phyloP scores from a whole-genome alignment of 1,140 invertebrate species.

The Diachasma alloeum region DNA sequence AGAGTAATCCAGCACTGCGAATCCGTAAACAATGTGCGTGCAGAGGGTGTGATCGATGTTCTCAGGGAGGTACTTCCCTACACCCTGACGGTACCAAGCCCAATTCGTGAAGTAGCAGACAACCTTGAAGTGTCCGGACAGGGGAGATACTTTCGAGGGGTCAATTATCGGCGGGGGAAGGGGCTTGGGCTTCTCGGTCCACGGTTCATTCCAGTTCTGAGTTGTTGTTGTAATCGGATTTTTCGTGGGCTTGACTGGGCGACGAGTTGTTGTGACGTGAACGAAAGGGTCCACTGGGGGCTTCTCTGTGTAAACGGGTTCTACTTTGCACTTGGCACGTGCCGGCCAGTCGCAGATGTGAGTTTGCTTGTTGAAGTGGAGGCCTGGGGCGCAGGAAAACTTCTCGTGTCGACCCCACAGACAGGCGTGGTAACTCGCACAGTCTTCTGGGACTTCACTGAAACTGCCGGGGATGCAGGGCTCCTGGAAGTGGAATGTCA shows the following conservation, averaged over 20 bases:
- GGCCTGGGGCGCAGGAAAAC: constrained; percentile 75
- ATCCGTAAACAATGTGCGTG: constrained; percentile 92
- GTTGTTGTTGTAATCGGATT: constrained; percentile 44
- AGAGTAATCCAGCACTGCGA: constrained; percentile 84
- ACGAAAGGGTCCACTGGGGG: background rate
- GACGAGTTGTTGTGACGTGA: constrained; percentile 41
- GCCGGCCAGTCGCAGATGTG: constrained; percentile 82
- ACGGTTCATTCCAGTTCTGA: constrained; percentile 34
- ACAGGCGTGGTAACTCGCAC: constrained; percentile 78
- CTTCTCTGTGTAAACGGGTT: constrained; percentile 26
- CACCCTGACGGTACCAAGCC: constrained; percentile 88
- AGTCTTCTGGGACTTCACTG: constrained; percentile 72
- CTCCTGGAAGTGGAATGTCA: constrained; percentile 36
- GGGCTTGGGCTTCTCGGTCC: constrained; percentile 33
- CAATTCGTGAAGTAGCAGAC: constrained; percentile 94
- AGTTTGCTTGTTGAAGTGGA: constrained; percentile 79
- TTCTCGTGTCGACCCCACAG: constrained; percentile 79
- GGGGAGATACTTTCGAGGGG: constrained; percentile 54
- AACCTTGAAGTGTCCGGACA: constrained; percentile 59
- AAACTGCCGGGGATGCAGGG: constrained; percentile 73
- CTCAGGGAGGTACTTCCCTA: constrained; percentile 83
- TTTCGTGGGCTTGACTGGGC: constrained; percentile 49
- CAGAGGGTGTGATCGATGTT: constrained; percentile 87
- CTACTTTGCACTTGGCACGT: constrained; percentile 71
- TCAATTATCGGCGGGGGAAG: constrained; percentile 50